phyloP scores from a whole-genome alignment of 2,797 vertebrate species.

The Pempheris klunzingeri region DNA sequence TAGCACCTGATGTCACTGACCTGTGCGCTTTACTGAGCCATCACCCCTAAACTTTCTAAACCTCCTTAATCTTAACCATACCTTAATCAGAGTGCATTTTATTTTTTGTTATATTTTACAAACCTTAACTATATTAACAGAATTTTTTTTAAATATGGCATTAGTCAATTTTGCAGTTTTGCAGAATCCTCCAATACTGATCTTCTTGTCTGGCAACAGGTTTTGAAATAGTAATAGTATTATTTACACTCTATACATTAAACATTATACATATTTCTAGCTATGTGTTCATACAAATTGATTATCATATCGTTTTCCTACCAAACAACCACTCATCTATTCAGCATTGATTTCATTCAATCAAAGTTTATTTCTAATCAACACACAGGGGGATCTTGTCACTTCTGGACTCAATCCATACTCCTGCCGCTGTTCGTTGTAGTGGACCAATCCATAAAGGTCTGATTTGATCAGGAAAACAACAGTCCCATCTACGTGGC shows the following conservation, averaged over 20 bases:
- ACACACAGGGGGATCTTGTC: background rate
- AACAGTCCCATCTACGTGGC: conserved; percentile 2
- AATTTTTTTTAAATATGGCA: too few relatives aligned
- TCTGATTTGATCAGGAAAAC: conserved; percentile 39
- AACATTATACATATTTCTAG: background rate
- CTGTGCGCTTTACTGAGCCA: too few relatives aligned
- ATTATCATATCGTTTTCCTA: background rate
- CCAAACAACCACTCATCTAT: conserved; percentile 5
- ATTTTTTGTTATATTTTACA: too few relatives aligned
- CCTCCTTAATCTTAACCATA: too few relatives aligned
- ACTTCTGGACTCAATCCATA: conserved; percentile 9
- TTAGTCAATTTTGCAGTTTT: background rate
- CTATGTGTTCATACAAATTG: background rate
- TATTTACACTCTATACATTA: background rate
- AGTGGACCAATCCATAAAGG: conserved; percentile 1
- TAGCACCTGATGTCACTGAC: background rate
- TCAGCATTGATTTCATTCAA: conserved; percentile 6
- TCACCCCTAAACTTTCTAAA: too few relatives aligned
- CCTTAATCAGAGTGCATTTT: too few relatives aligned
- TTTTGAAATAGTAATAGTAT: background rate
- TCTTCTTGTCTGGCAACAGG: background rate
- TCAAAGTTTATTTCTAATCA: conserved; percentile 2
- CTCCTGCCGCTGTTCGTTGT: conserved; percentile 1
- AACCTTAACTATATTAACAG: too few relatives aligned
- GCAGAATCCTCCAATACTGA: background rate